These are phyloP conservation scores for Willisornis vidua DNA, from an alignment of 2,113 vertebrate species.

Conservation along the genomic window DNA sequence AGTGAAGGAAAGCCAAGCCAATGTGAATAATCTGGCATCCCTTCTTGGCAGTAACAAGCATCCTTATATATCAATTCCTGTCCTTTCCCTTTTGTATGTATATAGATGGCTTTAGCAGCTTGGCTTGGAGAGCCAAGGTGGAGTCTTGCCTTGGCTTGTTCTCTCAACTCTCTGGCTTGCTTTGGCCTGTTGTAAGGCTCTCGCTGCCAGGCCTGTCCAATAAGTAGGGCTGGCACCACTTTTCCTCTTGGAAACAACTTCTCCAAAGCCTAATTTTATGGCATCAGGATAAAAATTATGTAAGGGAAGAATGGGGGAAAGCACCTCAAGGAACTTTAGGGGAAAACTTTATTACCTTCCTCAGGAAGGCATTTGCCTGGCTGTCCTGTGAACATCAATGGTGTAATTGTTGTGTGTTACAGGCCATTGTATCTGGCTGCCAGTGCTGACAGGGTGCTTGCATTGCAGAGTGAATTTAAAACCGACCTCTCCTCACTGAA, in stretches of 20 bases:
- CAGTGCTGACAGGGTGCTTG: background rate
- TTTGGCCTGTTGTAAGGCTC: background rate
- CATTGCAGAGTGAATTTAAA: background rate
- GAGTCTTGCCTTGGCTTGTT: background rate
- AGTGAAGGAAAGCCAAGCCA: slow-evolving; percentile 23
- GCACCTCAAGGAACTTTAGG: background rate
- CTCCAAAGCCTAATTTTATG: background rate
- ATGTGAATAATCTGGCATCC: slow-evolving; percentile 20
- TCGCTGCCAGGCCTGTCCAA: slow-evolving; percentile 31
- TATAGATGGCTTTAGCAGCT: slow-evolving; percentile 15
- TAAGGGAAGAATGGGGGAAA: background rate
- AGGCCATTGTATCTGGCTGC: background rate
- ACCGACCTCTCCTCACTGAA: background rate
- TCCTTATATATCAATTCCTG: slow-evolving; percentile 61
- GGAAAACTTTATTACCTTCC: background rate
- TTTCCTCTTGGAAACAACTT: background rate
- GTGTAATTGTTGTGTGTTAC: background rate
- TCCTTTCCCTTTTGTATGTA: slow-evolving; percentile 11
- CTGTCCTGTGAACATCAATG: background rate
- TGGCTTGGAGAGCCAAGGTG: slow-evolving; percentile 50
- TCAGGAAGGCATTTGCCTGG: background rate
- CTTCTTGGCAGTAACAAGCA: slow-evolving; percentile 17
- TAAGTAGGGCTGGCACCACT: slow-evolving; percentile 13
- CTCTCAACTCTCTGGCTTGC: slow-evolving; percentile 8
- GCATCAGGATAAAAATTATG: background rate